Base-by-base conservation (phyloP, 2,888 invertebrate species). In the Lycaena phlaeas region DNA sequence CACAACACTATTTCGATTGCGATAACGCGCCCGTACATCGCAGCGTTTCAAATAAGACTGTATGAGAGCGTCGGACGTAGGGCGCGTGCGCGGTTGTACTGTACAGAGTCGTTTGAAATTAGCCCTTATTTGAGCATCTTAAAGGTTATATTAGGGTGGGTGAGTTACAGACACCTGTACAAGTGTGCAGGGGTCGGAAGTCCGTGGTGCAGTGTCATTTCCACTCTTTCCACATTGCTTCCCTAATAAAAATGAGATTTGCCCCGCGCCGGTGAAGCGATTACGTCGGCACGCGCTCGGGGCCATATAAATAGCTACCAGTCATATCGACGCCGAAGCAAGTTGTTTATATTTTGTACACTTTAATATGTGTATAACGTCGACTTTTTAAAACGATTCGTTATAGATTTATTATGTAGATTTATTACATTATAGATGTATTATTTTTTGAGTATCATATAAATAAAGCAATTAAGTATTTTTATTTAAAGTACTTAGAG, bases 151-250 rank as follows among this genome's bases (percentile, higher is more conserved):
- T 45, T 49, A 6, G 10, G 26, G 5, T 17, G 44, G 2, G 14
- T 3, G 2, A 10, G 11, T 14, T n/a, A 60, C 65, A 64, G 77
- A 75, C 79, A 78, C 79, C 79, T 79, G 78, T 78, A 68, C 64
- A 69, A 61, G 60, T 64, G 62, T 57, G 64, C 61, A 50, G 56
- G 69, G 74, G 71, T 75, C 72, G 79, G 78, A 79, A 79, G 77
- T 76, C 68, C 65, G 67, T 68, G 73, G 70, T 81, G 81, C 82
- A 82, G 70, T 77, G 81, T 81, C 79, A 79, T 77, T 81, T 75
- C 77, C 74, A 77, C 77, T 74, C 66, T 65, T 68, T 69, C 72
- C 72, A 75, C 76, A 66, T 71, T 68, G 69, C 70, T 76, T 70
- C 74, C 66, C 71, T 70, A 73, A 75, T 79, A 78, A 75, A 76